Percentiles rank a stretch among this genome's conserved stretches.
phyloP scores from a whole-genome alignment of 2,888 invertebrate species.

The Melinaea marsaeus region DNA sequence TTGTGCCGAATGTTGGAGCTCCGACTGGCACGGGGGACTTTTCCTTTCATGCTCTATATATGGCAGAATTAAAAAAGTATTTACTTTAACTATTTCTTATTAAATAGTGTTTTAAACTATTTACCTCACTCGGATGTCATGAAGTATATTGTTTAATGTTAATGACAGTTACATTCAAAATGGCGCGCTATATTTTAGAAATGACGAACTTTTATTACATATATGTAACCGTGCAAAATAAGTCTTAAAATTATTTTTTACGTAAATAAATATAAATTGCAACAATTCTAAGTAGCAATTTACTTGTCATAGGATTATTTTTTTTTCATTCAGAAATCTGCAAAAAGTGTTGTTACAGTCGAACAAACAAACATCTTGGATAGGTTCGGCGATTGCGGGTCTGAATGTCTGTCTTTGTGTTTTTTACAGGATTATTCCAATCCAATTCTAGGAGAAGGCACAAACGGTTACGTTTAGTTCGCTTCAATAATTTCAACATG shows the following conservation, averaged over 20 bases:
- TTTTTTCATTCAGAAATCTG: slow-evolving; percentile 1
- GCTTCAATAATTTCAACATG: slow-evolving; percentile 40
- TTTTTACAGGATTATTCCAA: slow-evolving; percentile 59
- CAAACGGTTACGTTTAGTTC: slow-evolving; percentile 43
- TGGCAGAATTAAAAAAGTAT: too few species aligned
- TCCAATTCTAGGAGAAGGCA: slow-evolving; percentile 50
- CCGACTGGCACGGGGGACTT: too few species aligned
- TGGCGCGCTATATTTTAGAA: too few species aligned
- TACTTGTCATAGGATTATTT: neutral
- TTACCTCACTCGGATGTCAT: too few species aligned
- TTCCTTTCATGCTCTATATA: too few species aligned
- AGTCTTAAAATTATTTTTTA: too few species aligned
- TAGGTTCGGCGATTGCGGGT: slow-evolving; percentile 45
- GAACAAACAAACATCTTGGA: slow-evolving; percentile 42
- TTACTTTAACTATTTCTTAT: too few species aligned
- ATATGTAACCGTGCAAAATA: too few species aligned
- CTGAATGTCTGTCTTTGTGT: slow-evolving; percentile 44
- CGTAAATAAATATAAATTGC: neutral
- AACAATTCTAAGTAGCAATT: slow-evolving; percentile 33
- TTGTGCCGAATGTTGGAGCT: slow-evolving; percentile 28
- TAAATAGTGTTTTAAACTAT: too few species aligned
- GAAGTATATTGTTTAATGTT: too few species aligned
- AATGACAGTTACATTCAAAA: too few species aligned
- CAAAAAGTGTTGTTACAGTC: slow-evolving; percentile 34
- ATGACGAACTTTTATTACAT: too few species aligned